phyloP scores from a whole-genome alignment of 2,888 invertebrate genomes.

The Protophormia terraenovae region DNA sequence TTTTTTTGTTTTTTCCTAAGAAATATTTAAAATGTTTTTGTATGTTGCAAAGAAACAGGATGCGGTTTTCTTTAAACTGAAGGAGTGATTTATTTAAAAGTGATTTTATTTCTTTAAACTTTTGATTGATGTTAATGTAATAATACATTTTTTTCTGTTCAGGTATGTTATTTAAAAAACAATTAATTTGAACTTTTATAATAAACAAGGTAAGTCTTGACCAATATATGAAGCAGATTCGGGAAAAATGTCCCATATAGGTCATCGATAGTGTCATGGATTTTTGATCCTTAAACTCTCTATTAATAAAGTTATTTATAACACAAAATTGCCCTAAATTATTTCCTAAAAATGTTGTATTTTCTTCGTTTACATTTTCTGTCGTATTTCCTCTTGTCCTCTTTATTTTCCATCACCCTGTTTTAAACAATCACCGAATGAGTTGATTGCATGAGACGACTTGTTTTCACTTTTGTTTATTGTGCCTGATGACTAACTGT shows the following conservation, averaged over 20 bases:
- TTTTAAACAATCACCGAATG: neutral
- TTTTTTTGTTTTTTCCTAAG: neutral
- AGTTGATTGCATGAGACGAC: constrained; percentile 20
- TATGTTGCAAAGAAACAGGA: neutral
- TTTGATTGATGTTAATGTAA: neutral
- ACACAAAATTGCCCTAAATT: no score
- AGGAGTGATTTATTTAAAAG: neutral
- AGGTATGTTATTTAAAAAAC: neutral
- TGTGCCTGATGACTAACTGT: neutral
- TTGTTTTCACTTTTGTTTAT: constrained; percentile 57
- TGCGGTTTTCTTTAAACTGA: neutral
- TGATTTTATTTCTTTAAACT: neutral
- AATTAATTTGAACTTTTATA: neutral
- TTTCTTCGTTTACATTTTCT: neutral
- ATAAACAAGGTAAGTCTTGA: neutral
- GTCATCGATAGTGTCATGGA: no score
- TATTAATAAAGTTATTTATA: no score
- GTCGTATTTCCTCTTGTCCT: neutral
- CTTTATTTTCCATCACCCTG: neutral
- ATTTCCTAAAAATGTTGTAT: no score
- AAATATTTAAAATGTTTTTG: neutral
- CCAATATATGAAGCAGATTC: neutral
- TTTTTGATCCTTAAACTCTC: no score
- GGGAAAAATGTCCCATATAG: no score
- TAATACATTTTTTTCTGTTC: neutral